Base-by-base conservation (phyloP, 1,140 invertebrate species). In the Augochlora pura region DNA sequence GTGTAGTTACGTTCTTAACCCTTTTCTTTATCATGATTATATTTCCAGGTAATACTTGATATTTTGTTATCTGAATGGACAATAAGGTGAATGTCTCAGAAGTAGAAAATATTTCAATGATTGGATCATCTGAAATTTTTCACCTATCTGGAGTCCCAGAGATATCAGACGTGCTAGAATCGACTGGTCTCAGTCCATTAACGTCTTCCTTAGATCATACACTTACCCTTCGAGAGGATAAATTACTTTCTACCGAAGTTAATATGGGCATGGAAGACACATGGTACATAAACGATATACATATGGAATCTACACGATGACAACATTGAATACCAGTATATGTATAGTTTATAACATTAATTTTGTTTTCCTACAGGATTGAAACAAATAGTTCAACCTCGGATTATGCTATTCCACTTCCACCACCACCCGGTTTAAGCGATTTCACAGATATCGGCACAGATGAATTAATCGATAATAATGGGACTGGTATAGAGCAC, bases 251-350 rank as follows among this genome's bases (percentile, higher is more conserved):
- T 12, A 83, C 88, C 32, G 89, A 91, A 65, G 88, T 86, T 75
- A 92, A 88, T 79, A 93, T 93, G 92, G 92, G 92, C 75, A 90
- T 93, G 75, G 92, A 93, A 86, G 92, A 93, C 82, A 92, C 91
- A 79, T 93, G 92, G 92, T 92, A 86, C 54, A 10, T 12, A 57
- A 70, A 60, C 9, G 46, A 52, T 73, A 63, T 64, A 57, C 52
- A 63, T 79, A 5, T 70, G 46, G 12, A 52, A 75, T 38, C 21
- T 75, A 27, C 38, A 16, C 49, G 16, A 65, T 18, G 63, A 60
- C 21, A 62, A 59, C 4, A 73, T 21, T 54, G 16, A 12, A 8
- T 9, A 10, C 14, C 42, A 46, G 14, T 12, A 14, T 32, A 32
- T 32, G 32, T 32, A 27, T 57, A 32, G 52, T 25, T 80, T 63